Base-by-base conservation (phyloP, 2,888 invertebrate genomes). In the Hydrotaea diabolus region DNA sequence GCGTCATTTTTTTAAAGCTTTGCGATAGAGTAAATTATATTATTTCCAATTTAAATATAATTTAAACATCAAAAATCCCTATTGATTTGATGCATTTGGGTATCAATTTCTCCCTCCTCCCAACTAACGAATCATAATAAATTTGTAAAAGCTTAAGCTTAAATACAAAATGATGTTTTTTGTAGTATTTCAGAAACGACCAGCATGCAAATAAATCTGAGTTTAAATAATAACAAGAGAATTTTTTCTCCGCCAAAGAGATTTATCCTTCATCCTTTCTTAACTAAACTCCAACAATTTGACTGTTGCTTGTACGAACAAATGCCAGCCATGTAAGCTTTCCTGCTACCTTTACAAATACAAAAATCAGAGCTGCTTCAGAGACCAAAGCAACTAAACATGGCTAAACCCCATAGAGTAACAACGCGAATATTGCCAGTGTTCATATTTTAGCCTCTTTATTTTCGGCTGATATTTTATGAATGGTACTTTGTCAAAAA, bases 401-500 rank as follows among this genome's bases (percentile, higher is more conserved):
- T 62, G 31, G 31, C 62, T 62, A 62, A 36, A 31, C 15, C 31
- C 62, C 5, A 11, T n/a, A 13, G 49, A 49, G 49, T 15, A 31
- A 39, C 39, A 39, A 9, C 8, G n/a, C n/a, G n/a, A 49, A 49
- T 26, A 15, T 15, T 23, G 3, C 19, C 66, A 69, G 23, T 21
- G 13, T 19, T 43, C 66, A 43, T 19, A 66, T 66, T 31, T 66
- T 66, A 21, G 36, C 31, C 43, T 69, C 46, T 69, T 69, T 69
- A 69, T 69, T 43, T 69, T 69, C 43, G 15, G 23, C 21, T 17
- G 69, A 69, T 72, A 77, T 55, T 78, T 36, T 59, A 69, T 81
- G 66, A 76, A 78, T 79, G 73, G 43, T 81, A 79, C 75, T 84
- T 84, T 81, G 76, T 79, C 78, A 81, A 71, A 31, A 71, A 66